These are phyloP conservation scores for Lordiphosa mommai DNA, from an alignment of 1,140 invertebrate species.

Conservation along the genomic window DNA sequence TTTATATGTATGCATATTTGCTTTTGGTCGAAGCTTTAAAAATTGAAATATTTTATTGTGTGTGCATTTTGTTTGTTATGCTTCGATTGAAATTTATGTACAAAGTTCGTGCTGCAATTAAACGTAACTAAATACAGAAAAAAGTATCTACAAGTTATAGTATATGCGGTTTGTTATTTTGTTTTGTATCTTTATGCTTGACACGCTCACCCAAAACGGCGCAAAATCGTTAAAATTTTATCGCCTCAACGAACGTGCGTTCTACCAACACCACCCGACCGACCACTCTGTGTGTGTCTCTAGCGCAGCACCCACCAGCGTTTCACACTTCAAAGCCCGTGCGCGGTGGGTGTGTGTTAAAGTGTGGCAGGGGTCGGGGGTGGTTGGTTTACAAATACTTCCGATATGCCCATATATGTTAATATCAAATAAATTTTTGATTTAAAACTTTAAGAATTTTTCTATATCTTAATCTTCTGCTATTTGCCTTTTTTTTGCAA, in stretches of 20 bases:
- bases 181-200: conserved; percentile 68
- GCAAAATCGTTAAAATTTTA: conserved; percentile 77
- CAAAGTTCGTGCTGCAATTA: conserved; percentile 73
- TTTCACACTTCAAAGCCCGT: conserved; percentile 35
- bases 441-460: too few species aligned
- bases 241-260: conserved; percentile 57
- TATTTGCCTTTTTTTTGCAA: too few species aligned
- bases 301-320: conserved; percentile 14
- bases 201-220: conserved; percentile 66
- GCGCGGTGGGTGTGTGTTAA: conserved; percentile 1
- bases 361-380: background rate
- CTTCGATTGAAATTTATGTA: conserved; percentile 70
- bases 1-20: conserved; percentile 11
- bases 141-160: conserved; percentile 57
- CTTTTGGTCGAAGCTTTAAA: conserved; percentile 63
- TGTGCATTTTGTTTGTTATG: conserved; percentile 14
- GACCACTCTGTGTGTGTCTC: background rate
- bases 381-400: too few species aligned
- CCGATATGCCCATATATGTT: too few species aligned
- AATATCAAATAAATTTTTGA: too few species aligned
- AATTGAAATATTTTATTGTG: conserved; percentile 19
- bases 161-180: conserved; percentile 23
- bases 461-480: too few species aligned
- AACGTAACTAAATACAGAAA: conserved; percentile 54
- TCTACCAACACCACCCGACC: background rate